These are phyloP conservation scores for Oreochromis tanganicae DNA, from an alignment of 2,113 vertebrate species.

Conservation along the genomic window DNA sequence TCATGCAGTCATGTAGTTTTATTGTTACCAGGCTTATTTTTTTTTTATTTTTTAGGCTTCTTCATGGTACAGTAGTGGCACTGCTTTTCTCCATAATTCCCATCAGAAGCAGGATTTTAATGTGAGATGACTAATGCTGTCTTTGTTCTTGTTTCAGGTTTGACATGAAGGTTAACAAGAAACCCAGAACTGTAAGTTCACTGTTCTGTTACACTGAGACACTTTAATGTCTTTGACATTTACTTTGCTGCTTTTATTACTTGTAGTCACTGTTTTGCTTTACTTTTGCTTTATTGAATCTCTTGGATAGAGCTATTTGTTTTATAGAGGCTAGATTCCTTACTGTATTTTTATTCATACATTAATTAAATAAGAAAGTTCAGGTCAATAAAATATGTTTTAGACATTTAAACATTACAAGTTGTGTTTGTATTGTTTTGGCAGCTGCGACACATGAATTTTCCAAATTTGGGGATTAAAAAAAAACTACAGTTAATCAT, in stretches of 20 bases:
- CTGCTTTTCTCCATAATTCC: neutral
- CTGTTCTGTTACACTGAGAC: neutral
- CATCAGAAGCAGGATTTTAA: neutral
- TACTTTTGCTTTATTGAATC: neutral
- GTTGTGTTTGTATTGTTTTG: neutral
- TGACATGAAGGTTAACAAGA: conserved; percentile 99
- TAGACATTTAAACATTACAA: neutral
- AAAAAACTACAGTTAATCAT: neutral
- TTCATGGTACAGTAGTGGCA: conserved; percentile 22
- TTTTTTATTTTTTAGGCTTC: neutral
- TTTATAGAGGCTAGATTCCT: neutral
- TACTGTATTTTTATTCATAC: neutral
- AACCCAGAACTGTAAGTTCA: conserved; percentile 91
- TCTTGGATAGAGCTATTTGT: neutral
- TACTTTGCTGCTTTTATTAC: neutral
- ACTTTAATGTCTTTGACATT: neutral
- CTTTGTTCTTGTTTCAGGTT: conserved; percentile 76
- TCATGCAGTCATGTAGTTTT: conserved; percentile 2
- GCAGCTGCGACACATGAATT: neutral
- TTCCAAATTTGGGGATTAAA: neutral
- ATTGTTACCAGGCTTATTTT: conserved; percentile 12
- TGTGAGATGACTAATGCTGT: neutral
- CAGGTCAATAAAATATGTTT: neutral
- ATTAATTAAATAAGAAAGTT: neutral
- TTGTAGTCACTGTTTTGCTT: neutral